phyloP scores from a whole-genome alignment of 2,797 vertebrate genomes.

The Artibeus jamaicensis region DNA sequence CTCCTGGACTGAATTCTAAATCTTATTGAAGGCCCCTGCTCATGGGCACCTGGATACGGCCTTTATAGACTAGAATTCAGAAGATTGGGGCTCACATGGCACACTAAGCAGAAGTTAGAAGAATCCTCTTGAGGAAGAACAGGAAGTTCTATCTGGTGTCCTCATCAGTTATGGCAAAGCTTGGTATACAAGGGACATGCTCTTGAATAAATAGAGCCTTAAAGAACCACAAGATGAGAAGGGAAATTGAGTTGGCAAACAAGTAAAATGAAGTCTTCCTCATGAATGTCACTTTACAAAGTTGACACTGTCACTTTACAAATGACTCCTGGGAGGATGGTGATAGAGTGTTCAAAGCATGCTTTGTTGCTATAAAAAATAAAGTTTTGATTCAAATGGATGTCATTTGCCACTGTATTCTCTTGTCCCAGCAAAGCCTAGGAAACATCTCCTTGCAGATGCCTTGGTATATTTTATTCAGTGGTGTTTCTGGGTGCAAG shows the following conservation, averaged over 20 bases:
- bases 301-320: neutral
- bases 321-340: neutral
- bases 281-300: neutral
- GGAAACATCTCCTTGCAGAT: neutral
- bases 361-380: neutral
- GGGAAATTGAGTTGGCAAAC: neutral
- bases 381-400: neutral
- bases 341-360: neutral
- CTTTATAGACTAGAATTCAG: neutral
- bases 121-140: neutral
- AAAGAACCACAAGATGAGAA: neutral
- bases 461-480: neutral
- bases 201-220: neutral
- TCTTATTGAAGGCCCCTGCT: neutral
- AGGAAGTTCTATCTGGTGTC: neutral
- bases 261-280: neutral
- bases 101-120: neutral
- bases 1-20: neutral
- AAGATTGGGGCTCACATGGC: neutral
- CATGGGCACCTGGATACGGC: rapidly evolving
- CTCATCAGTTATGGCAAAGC: neutral
- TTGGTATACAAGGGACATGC: neutral
- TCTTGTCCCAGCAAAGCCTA: neutral
- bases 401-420: neutral
- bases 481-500: neutral